These are phyloP conservation scores for Leptocoma aspasia DNA, from an alignment of 2,113 vertebrate genomes.

Conservation along the genomic window DNA sequence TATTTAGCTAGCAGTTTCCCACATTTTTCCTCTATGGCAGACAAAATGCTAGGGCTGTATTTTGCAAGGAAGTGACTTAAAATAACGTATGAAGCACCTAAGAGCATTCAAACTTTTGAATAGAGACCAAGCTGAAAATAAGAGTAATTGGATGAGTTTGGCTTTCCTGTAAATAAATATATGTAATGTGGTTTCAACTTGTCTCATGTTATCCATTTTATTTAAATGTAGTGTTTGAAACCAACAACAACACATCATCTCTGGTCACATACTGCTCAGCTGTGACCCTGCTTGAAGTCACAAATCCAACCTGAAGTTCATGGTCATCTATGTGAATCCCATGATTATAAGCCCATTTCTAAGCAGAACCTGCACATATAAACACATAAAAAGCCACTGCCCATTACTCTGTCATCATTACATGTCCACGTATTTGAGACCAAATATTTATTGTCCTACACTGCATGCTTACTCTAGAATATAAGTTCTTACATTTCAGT, in stretches of 20 bases:
- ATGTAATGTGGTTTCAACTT: not conserved
- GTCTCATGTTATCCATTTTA: not conserved
- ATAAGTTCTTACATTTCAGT: not conserved
- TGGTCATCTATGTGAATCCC: not conserved
- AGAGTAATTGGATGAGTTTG: not conserved
- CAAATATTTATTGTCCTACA: not conserved
- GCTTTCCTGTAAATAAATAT: not conserved
- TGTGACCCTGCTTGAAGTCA: not conserved
- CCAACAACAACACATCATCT: not conserved
- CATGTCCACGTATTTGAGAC: not conserved
- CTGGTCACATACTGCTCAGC: not conserved
- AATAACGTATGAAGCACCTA: not conserved
- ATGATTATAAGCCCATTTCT: not conserved
- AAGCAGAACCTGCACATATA: not conserved
- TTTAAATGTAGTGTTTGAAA: not conserved
- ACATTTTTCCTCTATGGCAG: not conserved
- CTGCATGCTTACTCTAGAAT: not conserved
- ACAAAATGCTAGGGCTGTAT: not conserved
- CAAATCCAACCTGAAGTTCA: not conserved
- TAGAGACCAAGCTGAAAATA: not conserved
- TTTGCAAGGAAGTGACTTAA: not conserved
- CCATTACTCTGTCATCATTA: not conserved
- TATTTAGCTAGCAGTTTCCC: not conserved
- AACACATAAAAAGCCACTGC: not conserved
- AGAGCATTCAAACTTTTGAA: not conserved